These are phyloP conservation scores for Chondrilla cf. caribensis DNA, from an alignment of 37 sponge, comb jelly and placozoan genomes.

Conservation along the genomic window DNA sequence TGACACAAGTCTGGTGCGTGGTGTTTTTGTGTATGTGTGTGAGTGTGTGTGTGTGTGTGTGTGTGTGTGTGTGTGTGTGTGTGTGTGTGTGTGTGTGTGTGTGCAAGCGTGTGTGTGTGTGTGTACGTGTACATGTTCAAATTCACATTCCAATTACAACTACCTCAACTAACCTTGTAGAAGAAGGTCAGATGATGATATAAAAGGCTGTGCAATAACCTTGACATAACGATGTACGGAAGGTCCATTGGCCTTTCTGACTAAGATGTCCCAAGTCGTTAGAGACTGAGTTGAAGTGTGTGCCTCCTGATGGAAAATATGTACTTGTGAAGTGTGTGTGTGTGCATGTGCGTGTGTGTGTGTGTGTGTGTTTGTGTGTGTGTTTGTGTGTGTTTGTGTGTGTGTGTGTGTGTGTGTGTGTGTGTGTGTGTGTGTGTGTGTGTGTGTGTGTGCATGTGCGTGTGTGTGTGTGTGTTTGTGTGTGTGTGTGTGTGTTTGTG, in stretches of 20 bases:
- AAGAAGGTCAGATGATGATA: not conserved
- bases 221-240: not conserved
- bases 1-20: no score
- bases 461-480: no score
- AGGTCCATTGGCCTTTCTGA: not conserved
- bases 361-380: not conserved
- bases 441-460: not conserved
- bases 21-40: no score
- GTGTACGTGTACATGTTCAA: no score
- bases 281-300: not conserved
- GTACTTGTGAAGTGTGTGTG: not conserved
- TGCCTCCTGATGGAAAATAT: not conserved
- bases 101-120: no score
- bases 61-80: no score
- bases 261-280: not conserved
- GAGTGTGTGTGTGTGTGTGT: no score
- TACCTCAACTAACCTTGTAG: not conserved
- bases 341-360: not conserved
- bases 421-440: not conserved
- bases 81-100: no score
- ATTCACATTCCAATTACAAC: no score
- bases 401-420: constrained; percentile 3
- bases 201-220: not conserved
- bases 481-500: not conserved
- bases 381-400: not conserved